Evolutionary conservation across 2,888 invertebrate genomes (phyloP), one percentile per base, ranked within the genome.

Genomic region (Zhuqinia jingwanae): DNA sequence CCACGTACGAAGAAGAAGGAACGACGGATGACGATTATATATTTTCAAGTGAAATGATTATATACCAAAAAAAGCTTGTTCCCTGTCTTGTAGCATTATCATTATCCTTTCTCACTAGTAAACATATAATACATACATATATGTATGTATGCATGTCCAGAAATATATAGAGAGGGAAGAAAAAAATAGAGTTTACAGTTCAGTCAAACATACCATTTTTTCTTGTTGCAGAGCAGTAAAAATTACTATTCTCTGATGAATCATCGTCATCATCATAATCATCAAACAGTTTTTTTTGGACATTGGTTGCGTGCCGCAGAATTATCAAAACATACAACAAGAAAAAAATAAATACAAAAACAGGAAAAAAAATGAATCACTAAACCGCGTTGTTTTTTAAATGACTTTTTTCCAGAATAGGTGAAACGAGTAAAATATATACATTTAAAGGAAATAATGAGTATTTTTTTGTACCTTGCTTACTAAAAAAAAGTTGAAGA

Each of bases 281-380:
- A 77, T 77, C 73, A 42, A 73, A 50, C 63, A 65, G 8, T 3
- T 36, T n/a, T 36, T 36, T 36, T 36, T 25, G 27, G 25, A 65
- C 65, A 50, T 10, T 76, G 45, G 65, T 84, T 84, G 85, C 85
- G 85, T 85, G 85, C 85, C 85, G 47, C 58, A 73, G 42, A 50
- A 77, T 79, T 85, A 85, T 85, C 78, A 79, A 68, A 85, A 79
- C 78, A 85, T 56, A 79, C 70, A 78, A 6, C 5, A 6, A 36
- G 36, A 70, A 73, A 68, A 85, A 78, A 70, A 85, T 42, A 79
- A 56, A 78, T 13, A 22, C 22, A 17, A 65, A 65, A 65, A 65
- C 30, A 36, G 0, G 60, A 30, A 36, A 65, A 65, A 68, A 58
- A 36, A 11, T 58, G 63, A 20, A 42, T 15, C 10, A 22, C 10